Evolutionary conservation across 2,797 vertebrate species (phyloP).

Genomic region (Dallia pectoralis): DNA sequence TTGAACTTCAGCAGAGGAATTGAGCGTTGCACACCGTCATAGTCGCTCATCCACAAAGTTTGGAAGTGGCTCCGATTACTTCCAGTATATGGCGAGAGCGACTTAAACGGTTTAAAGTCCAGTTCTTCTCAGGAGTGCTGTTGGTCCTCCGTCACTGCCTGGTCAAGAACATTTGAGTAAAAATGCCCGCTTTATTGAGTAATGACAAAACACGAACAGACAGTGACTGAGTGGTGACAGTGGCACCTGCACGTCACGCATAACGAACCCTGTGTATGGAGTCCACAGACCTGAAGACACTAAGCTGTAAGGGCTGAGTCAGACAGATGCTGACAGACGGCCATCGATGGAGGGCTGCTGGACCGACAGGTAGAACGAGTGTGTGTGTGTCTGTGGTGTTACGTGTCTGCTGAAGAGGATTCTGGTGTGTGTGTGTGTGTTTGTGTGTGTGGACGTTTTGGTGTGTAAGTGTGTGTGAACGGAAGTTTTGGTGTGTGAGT

Average conservation of each 20-base stretch:
- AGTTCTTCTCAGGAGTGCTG: conserved; percentile 23
- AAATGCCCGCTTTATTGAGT: conserved; percentile 36
- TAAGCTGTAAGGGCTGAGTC: conserved; percentile 28
- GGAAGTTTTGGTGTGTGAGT: conserved; percentile 10
- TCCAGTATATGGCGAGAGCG: background rate
- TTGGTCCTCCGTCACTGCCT: conserved; percentile 30
- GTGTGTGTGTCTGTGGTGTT: background rate
- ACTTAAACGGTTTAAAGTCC: conserved; percentile 25
- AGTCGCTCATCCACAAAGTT: conserved; percentile 42
- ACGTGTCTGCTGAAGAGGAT: too few relatives aligned
- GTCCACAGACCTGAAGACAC: conserved; percentile 33
- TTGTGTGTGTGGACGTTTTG: background rate
- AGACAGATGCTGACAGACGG: conserved; percentile 22
- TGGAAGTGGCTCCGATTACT: conserved; percentile 29
- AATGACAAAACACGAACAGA: conserved; percentile 14
- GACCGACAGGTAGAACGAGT: conserved; percentile 6
- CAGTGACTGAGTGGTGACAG: conserved; percentile 29
- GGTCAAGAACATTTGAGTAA: conserved; percentile 25
- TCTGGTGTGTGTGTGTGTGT: conserved; percentile 2
- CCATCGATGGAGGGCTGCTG: conserved; percentile 13
- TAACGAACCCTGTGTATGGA: conserved; percentile 26
- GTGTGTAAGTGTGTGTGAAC: too few relatives aligned
- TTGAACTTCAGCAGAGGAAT: conserved; percentile 32
- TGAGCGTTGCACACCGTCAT: conserved; percentile 32
- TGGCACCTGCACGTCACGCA: conserved; percentile 19